Conservation (phyloP, 2,888 invertebrate genomes). For the Metellina segmentata region DNA sequence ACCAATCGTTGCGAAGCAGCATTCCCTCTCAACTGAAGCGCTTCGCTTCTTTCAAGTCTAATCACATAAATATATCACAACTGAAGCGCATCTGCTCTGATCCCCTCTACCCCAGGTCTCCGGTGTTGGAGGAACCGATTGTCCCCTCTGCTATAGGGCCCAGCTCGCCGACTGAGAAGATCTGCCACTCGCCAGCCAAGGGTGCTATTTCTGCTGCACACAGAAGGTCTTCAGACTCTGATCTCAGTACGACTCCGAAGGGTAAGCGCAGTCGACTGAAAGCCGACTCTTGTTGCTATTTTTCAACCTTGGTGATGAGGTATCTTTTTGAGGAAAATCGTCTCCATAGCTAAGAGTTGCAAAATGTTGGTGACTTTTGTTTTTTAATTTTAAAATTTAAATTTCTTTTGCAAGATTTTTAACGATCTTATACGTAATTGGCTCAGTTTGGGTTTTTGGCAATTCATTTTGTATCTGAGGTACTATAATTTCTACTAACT, state of each 20-base stretch:
- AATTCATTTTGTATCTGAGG: too few species aligned
- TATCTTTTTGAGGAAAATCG: too few species aligned
- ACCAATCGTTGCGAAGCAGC: constrained; percentile 49
- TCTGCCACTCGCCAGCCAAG: constrained; percentile 84
- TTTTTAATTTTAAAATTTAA: too few species aligned
- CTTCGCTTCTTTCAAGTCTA: constrained; percentile 69
- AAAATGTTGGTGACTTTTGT: too few species aligned
- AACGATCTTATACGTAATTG: too few species aligned
- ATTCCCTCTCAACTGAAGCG: constrained; percentile 72
- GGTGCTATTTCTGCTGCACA: constrained; percentile 82
- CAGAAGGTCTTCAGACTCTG: constrained; percentile 94
- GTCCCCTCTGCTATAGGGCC: constrained; percentile 78
- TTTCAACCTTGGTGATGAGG: too few species aligned
- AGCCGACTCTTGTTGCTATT: too few species aligned
- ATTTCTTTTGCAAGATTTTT: too few species aligned
- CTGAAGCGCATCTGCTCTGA: constrained; percentile 77
- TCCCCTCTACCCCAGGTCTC: constrained; percentile 79
- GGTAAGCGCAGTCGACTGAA: constrained; percentile 85
- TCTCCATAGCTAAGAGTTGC: too few species aligned
- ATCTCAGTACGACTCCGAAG: constrained; percentile 95
- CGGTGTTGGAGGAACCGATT: constrained; percentile 80
- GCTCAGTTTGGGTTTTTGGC: too few species aligned
- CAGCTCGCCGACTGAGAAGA: constrained; percentile 80
- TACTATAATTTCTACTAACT: too few species aligned
- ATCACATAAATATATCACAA: constrained; percentile 55